These are phyloP conservation scores for Gopherus flavomarginatus DNA, from an alignment of 2,113 vertebrate species.

Conservation along the genomic window DNA sequence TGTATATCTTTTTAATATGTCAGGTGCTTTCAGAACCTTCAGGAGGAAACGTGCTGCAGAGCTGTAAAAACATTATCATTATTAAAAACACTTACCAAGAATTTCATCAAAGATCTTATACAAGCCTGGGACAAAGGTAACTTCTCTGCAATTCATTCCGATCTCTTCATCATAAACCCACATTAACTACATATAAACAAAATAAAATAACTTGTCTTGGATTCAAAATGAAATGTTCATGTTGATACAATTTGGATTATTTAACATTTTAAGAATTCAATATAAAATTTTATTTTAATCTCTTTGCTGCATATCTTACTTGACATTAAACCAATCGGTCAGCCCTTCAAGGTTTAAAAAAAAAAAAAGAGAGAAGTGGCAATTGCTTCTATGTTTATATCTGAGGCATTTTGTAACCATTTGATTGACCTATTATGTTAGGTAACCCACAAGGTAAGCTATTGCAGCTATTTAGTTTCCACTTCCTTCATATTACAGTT, in stretches of 20 bases:
- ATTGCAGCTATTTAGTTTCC: not conserved
- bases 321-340: not conserved
- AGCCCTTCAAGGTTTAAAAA: not conserved
- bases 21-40: not conserved
- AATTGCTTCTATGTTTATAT: not conserved
- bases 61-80: not conserved
- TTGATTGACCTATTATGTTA: not conserved
- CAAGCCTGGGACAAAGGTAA: slow-evolving; percentile 96
- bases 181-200: slow-evolving; percentile 86
- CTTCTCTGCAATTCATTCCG: slow-evolving; percentile 97
- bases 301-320: not conserved
- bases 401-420: not conserved
- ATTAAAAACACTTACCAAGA: slow-evolving; percentile 87
- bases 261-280: not conserved
- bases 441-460: not conserved
- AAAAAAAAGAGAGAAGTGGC: no score
- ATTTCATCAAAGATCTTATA: slow-evolving; percentile 99
- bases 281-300: not conserved
- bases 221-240: not conserved
- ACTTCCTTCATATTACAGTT: not conserved
- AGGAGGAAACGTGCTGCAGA: not conserved
- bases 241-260: not conserved
- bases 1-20: not conserved
- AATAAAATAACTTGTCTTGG: slow-evolving; percentile 22
- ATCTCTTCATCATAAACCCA: slow-evolving; percentile 98